These are phyloP conservation scores for Characodon lateralis DNA, from an alignment of 2,797 vertebrate species.

Conservation along the genomic window DNA sequence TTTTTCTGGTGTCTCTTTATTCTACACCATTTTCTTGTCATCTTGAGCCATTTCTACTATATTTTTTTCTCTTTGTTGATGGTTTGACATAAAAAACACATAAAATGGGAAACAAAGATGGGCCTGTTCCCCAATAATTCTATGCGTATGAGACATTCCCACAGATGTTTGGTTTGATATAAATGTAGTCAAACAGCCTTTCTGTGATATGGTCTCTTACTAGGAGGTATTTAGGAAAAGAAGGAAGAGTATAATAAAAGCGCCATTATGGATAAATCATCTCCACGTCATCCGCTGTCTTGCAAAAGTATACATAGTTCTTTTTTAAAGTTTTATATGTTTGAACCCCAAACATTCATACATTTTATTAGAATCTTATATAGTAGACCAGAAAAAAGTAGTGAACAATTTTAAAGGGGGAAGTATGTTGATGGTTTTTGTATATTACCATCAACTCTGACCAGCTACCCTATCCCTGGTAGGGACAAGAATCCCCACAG, in stretches of 20 bases:
- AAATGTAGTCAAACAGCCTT: neutral
- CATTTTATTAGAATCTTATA: no score
- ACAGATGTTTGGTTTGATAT: neutral
- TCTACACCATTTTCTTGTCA: constrained; percentile 10
- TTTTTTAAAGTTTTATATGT: no score
- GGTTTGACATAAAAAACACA: neutral
- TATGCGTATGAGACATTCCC: neutral
- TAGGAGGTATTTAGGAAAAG: neutral
- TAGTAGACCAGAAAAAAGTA: neutral
- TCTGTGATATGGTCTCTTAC: neutral
- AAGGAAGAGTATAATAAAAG: neutral
- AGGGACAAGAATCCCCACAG: neutral
- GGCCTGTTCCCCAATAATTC: neutral
- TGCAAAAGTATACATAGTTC: neutral
- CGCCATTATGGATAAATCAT: neutral
- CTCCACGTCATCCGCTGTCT: neutral
- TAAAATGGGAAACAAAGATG: neutral
- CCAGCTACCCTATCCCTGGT: no score
- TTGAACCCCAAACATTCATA: no score
- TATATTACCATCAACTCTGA: no score
- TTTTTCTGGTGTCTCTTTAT: neutral
- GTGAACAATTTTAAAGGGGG: no score
- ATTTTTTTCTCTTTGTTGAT: neutral
- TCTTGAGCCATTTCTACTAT: neutral
- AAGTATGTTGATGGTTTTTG: no score